phyloP scores from a whole-genome alignment of 30 jellyfish, hydroid and myxozoan species.

The Pseudorhiza aurosa region DNA sequence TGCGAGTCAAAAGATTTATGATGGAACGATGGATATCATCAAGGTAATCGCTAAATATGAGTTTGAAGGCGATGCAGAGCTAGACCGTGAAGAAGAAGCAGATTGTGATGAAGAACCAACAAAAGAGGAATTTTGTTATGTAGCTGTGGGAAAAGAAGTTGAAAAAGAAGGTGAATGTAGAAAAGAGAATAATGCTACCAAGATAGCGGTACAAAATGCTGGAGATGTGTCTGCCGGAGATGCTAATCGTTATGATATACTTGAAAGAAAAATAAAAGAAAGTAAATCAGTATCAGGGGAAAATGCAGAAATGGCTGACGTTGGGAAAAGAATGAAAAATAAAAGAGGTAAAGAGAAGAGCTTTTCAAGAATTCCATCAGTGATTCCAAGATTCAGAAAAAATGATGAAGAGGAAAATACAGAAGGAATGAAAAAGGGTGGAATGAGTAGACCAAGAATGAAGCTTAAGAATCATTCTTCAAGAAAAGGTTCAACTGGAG shows the following conservation, averaged over 20 bases:
- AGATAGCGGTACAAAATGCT: background rate
- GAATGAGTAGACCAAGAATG: background rate
- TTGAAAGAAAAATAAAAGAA: too few species aligned
- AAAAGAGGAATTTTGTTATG: too few species aligned
- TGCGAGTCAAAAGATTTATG: too few species aligned
- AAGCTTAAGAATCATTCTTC: background rate
- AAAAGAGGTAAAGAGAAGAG: background rate
- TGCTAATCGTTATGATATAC: too few species aligned
- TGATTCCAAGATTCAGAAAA: conserved; percentile 25
- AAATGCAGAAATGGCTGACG: background rate
- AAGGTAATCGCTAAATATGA: too few species aligned
- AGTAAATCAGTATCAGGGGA: too few species aligned
- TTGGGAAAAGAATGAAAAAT: background rate
- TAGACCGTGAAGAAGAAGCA: too few species aligned
- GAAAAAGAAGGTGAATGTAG: background rate
- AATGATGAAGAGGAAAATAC: background rate
- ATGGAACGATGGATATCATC: too few species aligned
- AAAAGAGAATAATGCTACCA: background rate
- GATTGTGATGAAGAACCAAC: too few species aligned
- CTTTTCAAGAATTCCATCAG: conserved; percentile 18
- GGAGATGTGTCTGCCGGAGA: too few species aligned
- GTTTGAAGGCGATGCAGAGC: too few species aligned
- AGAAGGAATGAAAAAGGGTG: background rate
- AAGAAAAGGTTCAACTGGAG: background rate
- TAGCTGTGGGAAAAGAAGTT: too few species aligned